Evolutionary conservation across 2,797 vertebrate genomes (phyloP).

Genomic region (Bradypodion pumilum): DNA sequence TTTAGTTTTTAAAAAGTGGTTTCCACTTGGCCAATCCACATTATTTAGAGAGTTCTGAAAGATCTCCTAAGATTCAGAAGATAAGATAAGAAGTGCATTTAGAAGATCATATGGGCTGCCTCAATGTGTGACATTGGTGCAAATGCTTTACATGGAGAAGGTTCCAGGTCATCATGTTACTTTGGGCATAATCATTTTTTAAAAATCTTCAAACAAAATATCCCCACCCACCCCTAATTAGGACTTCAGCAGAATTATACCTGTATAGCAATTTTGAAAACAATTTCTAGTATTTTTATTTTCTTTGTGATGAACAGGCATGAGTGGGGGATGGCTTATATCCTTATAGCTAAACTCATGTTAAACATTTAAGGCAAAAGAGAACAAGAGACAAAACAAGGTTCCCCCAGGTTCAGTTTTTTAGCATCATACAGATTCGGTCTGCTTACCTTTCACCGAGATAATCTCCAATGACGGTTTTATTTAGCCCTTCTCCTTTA

Average conservation of each 20-base stretch:
- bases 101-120: neutral
- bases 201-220: too few relatives aligned
- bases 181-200: too few relatives aligned
- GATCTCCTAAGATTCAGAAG: neutral
- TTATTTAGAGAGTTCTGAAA: too few relatives aligned
- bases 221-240: too few relatives aligned
- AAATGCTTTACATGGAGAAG: neutral
- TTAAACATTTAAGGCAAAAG: neutral
- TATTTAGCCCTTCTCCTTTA: constrained; percentile 97
- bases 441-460: constrained; percentile 89
- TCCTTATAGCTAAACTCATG: too few relatives aligned
- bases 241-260: too few relatives aligned
- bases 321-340: too few relatives aligned
- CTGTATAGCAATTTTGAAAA: too few relatives aligned
- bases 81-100: neutral
- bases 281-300: too few relatives aligned
- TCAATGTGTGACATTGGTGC: neutral
- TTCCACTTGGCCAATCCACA: too few relatives aligned
- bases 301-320: too few relatives aligned
- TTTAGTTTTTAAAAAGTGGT: neutral
- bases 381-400: neutral
- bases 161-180: neutral
- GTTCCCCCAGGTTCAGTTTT: neutral
- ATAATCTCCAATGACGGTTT: constrained; percentile 97
- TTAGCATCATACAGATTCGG: neutral